phyloP scores from a whole-genome alignment of 2,113 vertebrate genomes.

The Balaenoptera acutorostrata region DNA sequence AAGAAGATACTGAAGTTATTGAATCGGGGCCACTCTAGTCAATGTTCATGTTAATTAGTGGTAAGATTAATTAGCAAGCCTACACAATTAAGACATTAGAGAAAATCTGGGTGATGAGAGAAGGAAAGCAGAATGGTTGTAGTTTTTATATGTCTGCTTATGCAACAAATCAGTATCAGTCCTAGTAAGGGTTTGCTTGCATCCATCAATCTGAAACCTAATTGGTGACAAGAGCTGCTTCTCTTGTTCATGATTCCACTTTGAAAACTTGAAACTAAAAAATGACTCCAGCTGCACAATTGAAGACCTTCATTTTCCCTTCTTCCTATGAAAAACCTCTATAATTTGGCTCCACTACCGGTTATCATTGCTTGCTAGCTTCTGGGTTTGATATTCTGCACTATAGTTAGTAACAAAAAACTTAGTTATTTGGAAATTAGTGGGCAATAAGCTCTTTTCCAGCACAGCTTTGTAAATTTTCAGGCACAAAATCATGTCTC shows the following conservation, averaged over 20 bases:
- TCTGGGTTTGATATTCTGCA: neutral
- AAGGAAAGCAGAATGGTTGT: neutral
- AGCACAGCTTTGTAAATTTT: neutral
- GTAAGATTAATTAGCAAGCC: slow-evolving; percentile 22
- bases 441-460: neutral
- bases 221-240: slow-evolving; percentile 15
- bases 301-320: slow-evolving; percentile 6
- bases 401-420: neutral
- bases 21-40: neutral
- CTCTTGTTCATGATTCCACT: neutral
- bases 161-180: neutral
- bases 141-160: neutral
- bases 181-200: neutral
- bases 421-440: slow-evolving; percentile 7
- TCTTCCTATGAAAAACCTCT: neutral
- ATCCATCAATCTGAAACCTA: slow-evolving; percentile 20
- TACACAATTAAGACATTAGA: neutral
- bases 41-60: neutral
- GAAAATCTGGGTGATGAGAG: neutral
- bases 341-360: neutral
- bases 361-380: neutral
- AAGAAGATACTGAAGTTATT: neutral
- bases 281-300: neutral
- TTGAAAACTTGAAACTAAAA: slow-evolving; percentile 37
- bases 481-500: neutral